Evolutionary conservation across 1,140 invertebrate species (phyloP).

Genomic region (Pteromalus puparum): DNA sequence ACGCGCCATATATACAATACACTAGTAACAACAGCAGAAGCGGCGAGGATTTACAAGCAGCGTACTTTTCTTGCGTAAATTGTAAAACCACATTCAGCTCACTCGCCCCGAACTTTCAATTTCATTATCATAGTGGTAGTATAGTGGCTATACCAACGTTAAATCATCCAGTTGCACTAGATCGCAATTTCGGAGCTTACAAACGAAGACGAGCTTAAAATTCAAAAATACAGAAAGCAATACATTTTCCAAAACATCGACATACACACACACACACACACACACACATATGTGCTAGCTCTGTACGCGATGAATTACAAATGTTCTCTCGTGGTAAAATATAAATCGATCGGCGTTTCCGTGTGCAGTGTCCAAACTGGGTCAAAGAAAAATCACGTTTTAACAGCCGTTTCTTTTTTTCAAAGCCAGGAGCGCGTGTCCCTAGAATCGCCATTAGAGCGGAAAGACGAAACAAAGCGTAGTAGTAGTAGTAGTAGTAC

Average conservation of each 20-base stretch:
- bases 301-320: conserved; percentile 41
- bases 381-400: conserved; percentile 49
- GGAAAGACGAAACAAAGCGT: not conserved
- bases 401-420: not conserved
- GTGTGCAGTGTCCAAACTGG: not conserved
- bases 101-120: not conserved
- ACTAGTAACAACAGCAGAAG: not conserved
- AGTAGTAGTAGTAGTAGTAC: too few species aligned
- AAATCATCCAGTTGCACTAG: not conserved
- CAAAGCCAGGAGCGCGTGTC: not conserved
- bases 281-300: too few species aligned
- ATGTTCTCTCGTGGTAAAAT: conserved; percentile 25
- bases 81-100: not conserved
- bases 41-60: not conserved
- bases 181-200: not conserved
- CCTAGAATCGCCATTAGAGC: conserved; percentile 2
- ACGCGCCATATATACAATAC: not conserved
- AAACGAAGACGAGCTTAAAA: conserved; percentile 1
- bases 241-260: conserved; percentile 22
- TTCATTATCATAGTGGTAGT: not conserved
- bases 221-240: conserved; percentile 31
- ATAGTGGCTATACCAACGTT: not conserved
- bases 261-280: too few species aligned
- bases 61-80: not conserved
- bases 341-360: conserved; percentile 34